Evolutionary conservation across 2,113 vertebrate species (phyloP).

Genomic region (Seriola aureovittata): DNA sequence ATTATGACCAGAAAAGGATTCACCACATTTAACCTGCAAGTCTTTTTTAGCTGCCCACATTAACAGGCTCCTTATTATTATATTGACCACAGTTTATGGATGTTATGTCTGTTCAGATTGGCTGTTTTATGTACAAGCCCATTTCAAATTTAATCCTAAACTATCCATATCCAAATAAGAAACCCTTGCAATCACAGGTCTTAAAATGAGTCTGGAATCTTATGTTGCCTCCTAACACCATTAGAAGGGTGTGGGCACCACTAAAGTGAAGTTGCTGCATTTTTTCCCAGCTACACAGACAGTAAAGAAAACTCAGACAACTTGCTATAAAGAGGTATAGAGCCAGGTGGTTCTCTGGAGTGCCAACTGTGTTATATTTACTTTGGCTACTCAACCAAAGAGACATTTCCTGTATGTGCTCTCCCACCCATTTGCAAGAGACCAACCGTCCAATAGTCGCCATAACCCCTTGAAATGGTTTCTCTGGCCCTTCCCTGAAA

Average conservation of each 20-base stretch:
- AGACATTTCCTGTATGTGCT: conserved; percentile 66
- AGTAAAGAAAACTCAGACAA: conserved; percentile 37
- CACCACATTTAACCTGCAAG: conserved; percentile 19
- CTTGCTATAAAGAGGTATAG: conserved; percentile 35
- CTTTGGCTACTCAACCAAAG: conserved; percentile 59
- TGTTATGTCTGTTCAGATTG: conserved; percentile 1
- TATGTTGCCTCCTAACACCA: not conserved
- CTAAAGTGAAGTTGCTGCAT: not conserved
- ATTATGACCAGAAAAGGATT: conserved; percentile 44
- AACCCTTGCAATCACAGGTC: conserved; percentile 32
- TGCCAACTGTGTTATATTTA: conserved; percentile 66
- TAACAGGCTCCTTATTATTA: conserved; percentile 15
- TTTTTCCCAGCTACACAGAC: conserved; percentile 11
- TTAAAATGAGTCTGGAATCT: not conserved
- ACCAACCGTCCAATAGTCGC: conserved; percentile 22
- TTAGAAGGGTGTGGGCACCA: conserved; percentile 19
- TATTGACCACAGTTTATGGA: conserved; percentile 21
- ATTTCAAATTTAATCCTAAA: conserved; percentile 10
- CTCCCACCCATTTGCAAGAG: conserved; percentile 51
- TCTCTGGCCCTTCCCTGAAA: conserved; percentile 20
- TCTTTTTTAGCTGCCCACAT: conserved; percentile 6
- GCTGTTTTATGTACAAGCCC: conserved; percentile 1
- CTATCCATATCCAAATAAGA: conserved; percentile 3
- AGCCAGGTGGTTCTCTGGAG: conserved; percentile 22
- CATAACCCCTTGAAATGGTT: conserved; percentile 9